Base-by-base conservation (phyloP, 1,140 invertebrate genomes). In the Dendroctonus ponderosae region DNA sequence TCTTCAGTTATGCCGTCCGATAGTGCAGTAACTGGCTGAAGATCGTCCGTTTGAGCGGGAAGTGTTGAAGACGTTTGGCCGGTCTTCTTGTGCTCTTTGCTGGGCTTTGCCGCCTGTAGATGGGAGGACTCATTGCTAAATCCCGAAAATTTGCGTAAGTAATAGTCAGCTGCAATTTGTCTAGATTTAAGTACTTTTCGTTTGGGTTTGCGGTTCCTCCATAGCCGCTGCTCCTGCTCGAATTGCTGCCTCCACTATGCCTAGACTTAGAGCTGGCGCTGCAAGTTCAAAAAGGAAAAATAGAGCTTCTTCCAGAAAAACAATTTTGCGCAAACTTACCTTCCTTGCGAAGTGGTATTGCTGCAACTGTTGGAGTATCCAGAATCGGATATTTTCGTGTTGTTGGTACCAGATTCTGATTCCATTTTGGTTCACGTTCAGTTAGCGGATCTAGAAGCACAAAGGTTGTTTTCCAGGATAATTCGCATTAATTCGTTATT, bases 201-300 rank as follows among this genome's bases (percentile, higher is more conserved):
- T 71, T 67, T 82, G 12, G 83, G 83, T 61, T 83, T 37, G 67
- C 59, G 6, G 82, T 72, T 84, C 86, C 88, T 48, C 87, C 85
- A 82, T 91, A 91, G 37, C 89, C 89, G 76, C 89, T 91, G 78
- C 89, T 91, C 59, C 87, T 85, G 67, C 87, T 89, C 0, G 89
- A 91, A 72, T 88, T 85, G 73, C 88, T 90, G 12, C 85, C 86
- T 39, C 49, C 49, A 69, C 88, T 91, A 69, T 89, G 85, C 5
- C 85, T 85, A 11, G 89, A 91, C 74, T 89, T 89, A 7, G 89
- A 91, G 76, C 89, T 91, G 50, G 84, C 87, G 76, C 89, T 90
- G 72, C 77, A 85, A 80, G 72, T 80, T 8, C 4, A 12, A 52
- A 12, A 12, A 56, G 11, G 37, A 8, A 39, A 53, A n/a, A 2